Base-by-base conservation (phyloP, 2,797 vertebrate genomes). In the Nannoperca obscura region DNA sequence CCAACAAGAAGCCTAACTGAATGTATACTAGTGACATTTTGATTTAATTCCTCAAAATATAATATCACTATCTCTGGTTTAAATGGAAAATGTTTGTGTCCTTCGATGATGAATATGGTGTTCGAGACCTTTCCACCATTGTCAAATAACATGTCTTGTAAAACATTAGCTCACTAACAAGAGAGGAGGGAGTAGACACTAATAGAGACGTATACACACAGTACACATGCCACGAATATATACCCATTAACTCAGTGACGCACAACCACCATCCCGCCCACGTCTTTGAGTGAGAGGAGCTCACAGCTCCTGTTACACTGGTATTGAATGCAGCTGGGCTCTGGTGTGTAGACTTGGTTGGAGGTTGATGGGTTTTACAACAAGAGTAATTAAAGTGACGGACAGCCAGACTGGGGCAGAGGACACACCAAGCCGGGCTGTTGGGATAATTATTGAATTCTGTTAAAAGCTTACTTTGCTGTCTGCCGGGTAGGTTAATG, bases 381-480 rank as follows among this genome's bases (percentile, higher is more conserved):
- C 85, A 85, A 82, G 67, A 84, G 85, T 85, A 90, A 91, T 92
- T 93, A 89, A 86, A 84, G 74, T 82, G 87, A 90, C 11, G 84
- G 87, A 85, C 88, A 83, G 85, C 19, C 67, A 42, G 61, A 53
- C 78, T 15, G 42, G 69, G 67, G 53, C 65, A 52, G 57, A 76
- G 68, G 81, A 87, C 78, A 36, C 63, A 71, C 44, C 46, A 44
- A 70, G 58, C 32, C 67, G 49, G 82, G 54, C 66, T 61, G 74
- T 46, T 59, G 71, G 70, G 71, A 85, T 80, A 84, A 88, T 86
- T 91, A 90, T 85, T 91, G 85, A 77, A 86, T 88, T 67, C 69
- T 86, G 81, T 81, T 87, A 75, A 86, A 90, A 78, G 86, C 79
- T 71, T 55, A 72, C 65, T 19, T 15, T 54, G 46, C 71, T 59